phyloP scores from a whole-genome alignment of 2,113 vertebrate species.

The pig (Sus scrofa) region T2T-Sscrofa CM000824.6:136875501-136876000 shows the following conservation, averaged over 20 bases:
- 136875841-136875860: slow-evolving; percentile 50
- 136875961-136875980: slow-evolving; percentile 82
- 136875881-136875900: slow-evolving; percentile 76
- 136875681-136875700: slow-evolving; percentile 1
- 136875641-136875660: background rate
- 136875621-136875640: background rate
- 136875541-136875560: background rate
- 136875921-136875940: slow-evolving; percentile 78
- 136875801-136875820: slow-evolving; percentile 55
- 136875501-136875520: background rate
- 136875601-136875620: background rate
- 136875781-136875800: background rate
- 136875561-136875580: background rate
- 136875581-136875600: background rate
- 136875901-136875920: slow-evolving; percentile 73
- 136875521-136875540: slow-evolving; percentile 11
- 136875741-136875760: background rate
- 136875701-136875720: background rate
- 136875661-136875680: background rate
- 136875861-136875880: slow-evolving; percentile 50
- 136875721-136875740: slow-evolving; percentile 22
- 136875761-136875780: background rate
- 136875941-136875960: slow-evolving; percentile 74
- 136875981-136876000: slow-evolving; percentile 83
- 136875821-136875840: slow-evolving; percentile 52